Evolutionary conservation across 1,140 invertebrate genomes (phyloP), one percentile per base, ranked within the genome.

Genomic region (Harpegnathos saltator): DNA sequence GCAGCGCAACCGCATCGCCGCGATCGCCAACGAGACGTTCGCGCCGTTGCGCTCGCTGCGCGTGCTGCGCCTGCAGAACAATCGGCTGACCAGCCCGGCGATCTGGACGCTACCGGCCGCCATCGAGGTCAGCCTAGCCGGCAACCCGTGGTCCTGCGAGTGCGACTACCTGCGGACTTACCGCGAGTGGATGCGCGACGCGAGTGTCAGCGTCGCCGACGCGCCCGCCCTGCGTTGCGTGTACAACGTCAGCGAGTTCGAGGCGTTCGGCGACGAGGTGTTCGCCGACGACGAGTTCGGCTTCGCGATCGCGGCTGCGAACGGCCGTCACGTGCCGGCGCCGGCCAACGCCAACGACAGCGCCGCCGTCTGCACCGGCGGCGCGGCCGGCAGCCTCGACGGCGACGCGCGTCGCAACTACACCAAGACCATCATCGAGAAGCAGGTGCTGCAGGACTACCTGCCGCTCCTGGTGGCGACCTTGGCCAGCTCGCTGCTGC

Each of bases 131-230:
- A 96, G 95, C 0, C 92, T 98, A 44, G 95, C 97, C 0, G 95
- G 95, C 5, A 99, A 98, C 93, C 97, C 97, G 3, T 99, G 98
- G 98, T 97, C 96, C 38, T 98, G 98, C 92, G 96, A 97, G 77
- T 98, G 98, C 94, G 96, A 97, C 85, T 98, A 97, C 90, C 95
- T 97, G 11, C 96, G 97, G 90, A 95, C 96, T 90, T 96, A 98
- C 89, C 96, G 97, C 78, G 97, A 98, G 90, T 98, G 97, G 96
- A 95, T 97, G 75, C 95, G 95, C 61, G 95, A 92, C 17, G 90
- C 95, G 19, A 95, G 95, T 66, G 95, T 95, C 22, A 90, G 85
- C 26, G 96, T 98, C 0, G 92, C 92, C 61, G 97, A 98, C 91
- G 91, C 95, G 29, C 90, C 95, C 14, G 95, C 95, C 80, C 92